Base-by-base conservation (phyloP, 2,888 invertebrate species). In the Alcis repandata region DNA sequence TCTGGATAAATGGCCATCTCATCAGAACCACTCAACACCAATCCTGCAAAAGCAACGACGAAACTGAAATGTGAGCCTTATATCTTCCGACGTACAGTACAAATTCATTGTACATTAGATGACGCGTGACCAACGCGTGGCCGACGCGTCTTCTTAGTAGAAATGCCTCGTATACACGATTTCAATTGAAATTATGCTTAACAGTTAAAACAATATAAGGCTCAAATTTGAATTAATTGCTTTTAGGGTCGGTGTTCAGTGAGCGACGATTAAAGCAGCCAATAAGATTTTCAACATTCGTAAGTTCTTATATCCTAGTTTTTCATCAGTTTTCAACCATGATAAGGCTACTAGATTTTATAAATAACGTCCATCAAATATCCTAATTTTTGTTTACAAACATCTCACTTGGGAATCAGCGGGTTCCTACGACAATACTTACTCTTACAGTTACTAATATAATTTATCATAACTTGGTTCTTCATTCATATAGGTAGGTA, bases 381-480 rank as follows among this genome's bases (percentile, higher is more conserved):
- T 58, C 61, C 79, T 86, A 84, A 83, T 86, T 84, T 84, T 68
- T 70, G 76, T 84, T 80, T 68, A 70, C 79, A 86, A 83, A 86
- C 82, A 85, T 88, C 87, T 89, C 86, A 89, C 87, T 88, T 87
- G 82, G 85, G 88, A 82, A 82, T 85, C 79, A 72, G 79, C 78
- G 75, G 78, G 79, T 83, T 79, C 76, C 79, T 83, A 83, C 79
- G 73, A 74, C 75, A 67, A 56, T 68, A 61, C 69, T 63, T 67
- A 71, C 45, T 63, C 43, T 57, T 63, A 62, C 17, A 40, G 33
- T 63, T 41, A 58, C n/a, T 69, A 64, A 63, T 58, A 66, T 70
- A 69, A 53, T 68, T 69, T 72, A 73, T 56, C 51, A 27, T 57
- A 71, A 70, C 40, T 73, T 73, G 73, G 73, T 73, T 73, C 73